Evolutionary conservation across 2,797 vertebrate genomes (phyloP).

Genomic region (Podargus strigoides): DNA sequence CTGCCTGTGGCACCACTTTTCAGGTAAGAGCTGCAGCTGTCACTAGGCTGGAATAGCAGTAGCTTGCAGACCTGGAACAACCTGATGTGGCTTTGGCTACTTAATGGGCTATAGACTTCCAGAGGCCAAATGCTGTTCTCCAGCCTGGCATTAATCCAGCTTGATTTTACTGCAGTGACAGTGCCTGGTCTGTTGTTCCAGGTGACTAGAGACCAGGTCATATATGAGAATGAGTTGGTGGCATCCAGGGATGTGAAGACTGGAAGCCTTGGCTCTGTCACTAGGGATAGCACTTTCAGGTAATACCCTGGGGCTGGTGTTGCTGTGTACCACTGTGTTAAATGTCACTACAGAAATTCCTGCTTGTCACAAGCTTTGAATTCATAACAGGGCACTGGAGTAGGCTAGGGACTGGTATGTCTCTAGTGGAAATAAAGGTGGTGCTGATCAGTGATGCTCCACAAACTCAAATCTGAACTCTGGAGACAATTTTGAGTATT

Average conservation of each 20-base stretch:
- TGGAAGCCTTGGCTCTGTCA: constrained; percentile 43
- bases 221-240: constrained; percentile 63
- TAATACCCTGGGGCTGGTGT: background rate
- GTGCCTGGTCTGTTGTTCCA: background rate
- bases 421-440: background rate
- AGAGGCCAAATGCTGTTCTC: background rate
- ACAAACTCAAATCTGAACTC: background rate
- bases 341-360: background rate
- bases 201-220: constrained; percentile 1
- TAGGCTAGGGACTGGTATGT: background rate
- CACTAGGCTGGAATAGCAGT: background rate
- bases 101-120: background rate
- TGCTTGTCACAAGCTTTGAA: background rate
- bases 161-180: background rate
- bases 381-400: background rate
- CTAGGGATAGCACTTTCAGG: constrained; percentile 66
- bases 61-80: background rate
- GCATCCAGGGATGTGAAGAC: constrained; percentile 15
- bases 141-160: background rate
- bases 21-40: constrained; percentile 40
- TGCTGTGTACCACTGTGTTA: background rate
- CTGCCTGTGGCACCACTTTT: constrained; percentile 56
- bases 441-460: background rate
- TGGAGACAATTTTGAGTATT: background rate
- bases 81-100: background rate